Evolutionary conservation across 2,113 vertebrate species (phyloP).

Genomic region (Albula goreensis): DNA sequence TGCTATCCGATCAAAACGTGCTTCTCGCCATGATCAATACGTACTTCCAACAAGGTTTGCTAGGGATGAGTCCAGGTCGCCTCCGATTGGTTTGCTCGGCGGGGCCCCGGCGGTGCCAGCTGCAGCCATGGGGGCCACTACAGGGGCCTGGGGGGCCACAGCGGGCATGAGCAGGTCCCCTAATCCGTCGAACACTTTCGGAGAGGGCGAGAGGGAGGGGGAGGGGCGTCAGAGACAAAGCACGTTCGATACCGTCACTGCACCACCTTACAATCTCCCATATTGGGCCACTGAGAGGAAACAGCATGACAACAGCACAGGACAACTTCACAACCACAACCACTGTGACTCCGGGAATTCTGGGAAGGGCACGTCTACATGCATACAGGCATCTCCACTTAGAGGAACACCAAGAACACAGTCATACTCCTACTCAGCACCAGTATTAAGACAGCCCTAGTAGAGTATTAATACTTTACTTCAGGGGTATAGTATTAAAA

Average conservation of each 20-base stretch:
- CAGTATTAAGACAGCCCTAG: background rate
- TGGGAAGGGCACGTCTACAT: background rate
- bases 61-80: conserved; percentile 92
- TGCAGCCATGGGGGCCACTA: conserved; percentile 64
- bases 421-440: background rate
- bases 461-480: background rate
- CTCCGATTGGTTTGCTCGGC: conserved; percentile 82
- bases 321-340: background rate
- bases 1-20: background rate
- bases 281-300: conserved; percentile 11
- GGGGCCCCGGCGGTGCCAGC: conserved; percentile 62
- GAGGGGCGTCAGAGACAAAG: conserved; percentile 30
- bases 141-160: conserved; percentile 86
- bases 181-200: conserved; percentile 90
- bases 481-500: background rate
- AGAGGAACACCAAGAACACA: background rate
- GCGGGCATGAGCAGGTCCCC: conserved; percentile 95
- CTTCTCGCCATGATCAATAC: conserved; percentile 38
- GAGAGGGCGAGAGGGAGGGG: background rate
- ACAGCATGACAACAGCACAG: conserved; percentile 14
- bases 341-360: background rate
- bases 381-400: background rate
- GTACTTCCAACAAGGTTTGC: conserved; percentile 96
- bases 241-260: conserved; percentile 18
- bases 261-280: background rate